A percentile compares a stretch with the other conserved stretches of the same genome.
phyloP scores from a whole-genome alignment of 2,888 invertebrate genomes.

The Chamaedrilus cognettii region DNA sequence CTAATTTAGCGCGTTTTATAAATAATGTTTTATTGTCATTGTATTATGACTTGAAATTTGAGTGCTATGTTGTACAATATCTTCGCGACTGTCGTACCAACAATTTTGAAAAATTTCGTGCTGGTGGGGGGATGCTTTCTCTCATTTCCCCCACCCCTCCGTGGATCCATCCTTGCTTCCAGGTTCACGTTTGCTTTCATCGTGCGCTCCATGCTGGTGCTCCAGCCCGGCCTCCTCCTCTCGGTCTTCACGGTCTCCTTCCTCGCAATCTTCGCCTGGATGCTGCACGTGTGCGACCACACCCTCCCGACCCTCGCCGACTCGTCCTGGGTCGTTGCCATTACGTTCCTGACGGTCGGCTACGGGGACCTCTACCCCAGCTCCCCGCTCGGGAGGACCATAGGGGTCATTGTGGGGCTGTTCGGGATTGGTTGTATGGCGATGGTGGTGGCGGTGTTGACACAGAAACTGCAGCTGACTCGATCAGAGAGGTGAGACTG shows the following conservation, averaged over 20 bases:
- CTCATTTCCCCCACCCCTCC: too few species aligned
- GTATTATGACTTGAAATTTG: too few species aligned
- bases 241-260: slow-evolving; percentile 47
- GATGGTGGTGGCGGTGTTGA: slow-evolving; percentile 11
- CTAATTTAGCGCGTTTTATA: too few species aligned
- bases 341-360: slow-evolving; percentile 42
- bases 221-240: slow-evolving; percentile 56
- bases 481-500: slow-evolving; percentile 12
- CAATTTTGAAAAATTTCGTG: too few species aligned
- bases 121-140: too few species aligned
- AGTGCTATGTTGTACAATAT: too few species aligned
- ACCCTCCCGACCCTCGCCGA: slow-evolving; percentile 15
- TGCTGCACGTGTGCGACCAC: slow-evolving; percentile 57
- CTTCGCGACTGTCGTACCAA: too few species aligned
- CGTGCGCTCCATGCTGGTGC: slow-evolving; percentile 58
- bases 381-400: slow-evolving; percentile 2
- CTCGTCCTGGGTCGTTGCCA: slow-evolving; percentile 3
- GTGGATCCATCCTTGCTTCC: too few species aligned
- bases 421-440: slow-evolving; percentile 18
- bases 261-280: slow-evolving; percentile 54
- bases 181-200: slow-evolving; percentile 72
- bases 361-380: slow-evolving; percentile 51
- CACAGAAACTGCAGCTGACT: slow-evolving; percentile 13
- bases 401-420: slow-evolving; percentile 7
- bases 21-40: too few species aligned